A percentile compares a stretch with the other conserved stretches of the same genome.
phyloP scores from a whole-genome alignment of 2,888 invertebrate genomes.

The Sarcophaga carnaria region DNA sequence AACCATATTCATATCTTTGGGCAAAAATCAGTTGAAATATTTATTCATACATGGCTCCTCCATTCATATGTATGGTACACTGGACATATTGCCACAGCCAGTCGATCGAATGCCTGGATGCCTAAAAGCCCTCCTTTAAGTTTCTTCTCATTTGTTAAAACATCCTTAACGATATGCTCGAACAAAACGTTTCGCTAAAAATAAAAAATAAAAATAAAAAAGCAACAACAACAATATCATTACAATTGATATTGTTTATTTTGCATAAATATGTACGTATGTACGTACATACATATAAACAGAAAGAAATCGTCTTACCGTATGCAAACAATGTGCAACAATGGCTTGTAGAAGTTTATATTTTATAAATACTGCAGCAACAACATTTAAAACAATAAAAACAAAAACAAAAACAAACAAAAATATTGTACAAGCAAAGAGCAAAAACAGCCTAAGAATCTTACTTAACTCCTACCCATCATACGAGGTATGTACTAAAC shows the following conservation, averaged over 20 bases:
- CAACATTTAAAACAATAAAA: background rate
- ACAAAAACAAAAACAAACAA: constrained; percentile 1
- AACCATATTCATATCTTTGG: constrained; percentile 78
- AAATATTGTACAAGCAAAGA: background rate
- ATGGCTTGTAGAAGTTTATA: constrained; percentile 65
- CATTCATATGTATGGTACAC: constrained; percentile 35
- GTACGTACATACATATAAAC: too few species aligned
- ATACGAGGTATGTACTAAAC: constrained; percentile 18
- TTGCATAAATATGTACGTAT: constrained; percentile 75
- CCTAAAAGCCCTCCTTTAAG: constrained; percentile 37
- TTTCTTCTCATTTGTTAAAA: constrained; percentile 68
- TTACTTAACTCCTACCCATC: constrained; percentile 50
- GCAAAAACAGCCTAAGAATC: constrained; percentile 47
- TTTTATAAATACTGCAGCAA: constrained; percentile 59
- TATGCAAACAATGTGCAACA: constrained; percentile 63
- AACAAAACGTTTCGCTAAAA: constrained; percentile 45
- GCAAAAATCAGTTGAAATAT: constrained; percentile 64
- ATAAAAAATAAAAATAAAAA: constrained; percentile 32
- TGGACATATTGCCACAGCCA: constrained; percentile 29
- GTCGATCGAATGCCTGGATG: constrained; percentile 21
- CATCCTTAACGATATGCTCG: constrained; percentile 79
- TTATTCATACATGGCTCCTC: constrained; percentile 50
- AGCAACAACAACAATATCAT: constrained; percentile 75
- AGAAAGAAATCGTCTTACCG: constrained; percentile 70
- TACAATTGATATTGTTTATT: constrained; percentile 81